Conservation (phyloP, 2,797 vertebrate genomes). For the Pempheris klunzingeri region DNA sequence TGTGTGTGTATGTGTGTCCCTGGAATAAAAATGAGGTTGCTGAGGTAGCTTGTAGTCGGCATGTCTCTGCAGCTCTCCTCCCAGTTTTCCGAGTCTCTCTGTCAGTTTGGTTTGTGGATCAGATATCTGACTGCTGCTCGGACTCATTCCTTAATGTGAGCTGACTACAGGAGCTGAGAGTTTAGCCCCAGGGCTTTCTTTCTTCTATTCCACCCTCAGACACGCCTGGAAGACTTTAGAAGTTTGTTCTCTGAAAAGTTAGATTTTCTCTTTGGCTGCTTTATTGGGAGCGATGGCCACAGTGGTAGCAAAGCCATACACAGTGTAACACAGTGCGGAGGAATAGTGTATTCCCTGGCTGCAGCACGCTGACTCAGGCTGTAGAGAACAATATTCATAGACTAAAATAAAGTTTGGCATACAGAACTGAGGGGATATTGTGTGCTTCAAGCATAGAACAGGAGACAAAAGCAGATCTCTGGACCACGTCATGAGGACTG, state of each 20-base stretch:
- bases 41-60: constrained; percentile 11
- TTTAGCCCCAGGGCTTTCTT: constrained; percentile 43
- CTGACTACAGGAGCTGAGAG: constrained; percentile 40
- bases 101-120: constrained; percentile 39
- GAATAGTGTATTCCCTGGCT: constrained; percentile 28
- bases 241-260: constrained; percentile 38
- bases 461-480: too few species aligned
- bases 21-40: constrained; percentile 31
- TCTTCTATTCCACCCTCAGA: constrained; percentile 34
- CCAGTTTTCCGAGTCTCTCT: constrained; percentile 24
- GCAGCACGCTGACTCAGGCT: not conserved
- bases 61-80: constrained; percentile 63
- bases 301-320: constrained; percentile 1
- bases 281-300: constrained; percentile 40
- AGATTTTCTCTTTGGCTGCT: constrained; percentile 32
- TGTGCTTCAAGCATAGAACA: not conserved
- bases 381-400: not conserved
- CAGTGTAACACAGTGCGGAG: constrained; percentile 11
- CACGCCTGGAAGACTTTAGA: constrained; percentile 35
- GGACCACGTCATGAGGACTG: not conserved
- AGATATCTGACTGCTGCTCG: constrained; percentile 13
- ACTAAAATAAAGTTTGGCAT: constrained; percentile 5
- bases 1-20: not conserved
- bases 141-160: constrained; percentile 43
- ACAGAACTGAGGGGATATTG: constrained; percentile 7